Evolutionary conservation across 2,113 vertebrate genomes (phyloP), one percentile per base, ranked within the genome.

Genomic region (Butorides virescens): DNA sequence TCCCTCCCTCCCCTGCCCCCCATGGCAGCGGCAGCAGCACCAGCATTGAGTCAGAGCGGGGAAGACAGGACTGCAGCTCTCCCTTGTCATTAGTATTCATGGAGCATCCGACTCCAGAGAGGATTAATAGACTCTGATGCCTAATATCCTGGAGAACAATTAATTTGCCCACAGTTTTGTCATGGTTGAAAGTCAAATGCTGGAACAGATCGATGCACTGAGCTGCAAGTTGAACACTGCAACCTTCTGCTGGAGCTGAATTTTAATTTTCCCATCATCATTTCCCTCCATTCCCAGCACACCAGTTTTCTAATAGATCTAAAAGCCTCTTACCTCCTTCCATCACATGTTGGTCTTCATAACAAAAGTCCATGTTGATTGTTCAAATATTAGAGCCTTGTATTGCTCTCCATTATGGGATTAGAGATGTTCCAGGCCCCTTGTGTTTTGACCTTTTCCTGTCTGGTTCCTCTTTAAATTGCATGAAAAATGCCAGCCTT

Each of bases 131-230:
- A 99, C 98, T 99, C 99, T 99, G 99, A 99, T 99, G 99, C 99
- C 99, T 99, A 99, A 99, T 99, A 99, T 99, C 99, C 99, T 99
- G 99, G 99, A 99, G 99, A 99, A 99, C 99, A 99, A 99, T 99
- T 99, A 99, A 99, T 99, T 99, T 99, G 99, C 99, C 99, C 99
- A 99, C 99, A 99, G 99, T 99, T 99, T 99, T 99, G 99, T 99
- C 99, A 99, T 99, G 99, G 99, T 99, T 99, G 99, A 99, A 99
- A 99, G 99, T 99, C 99, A 99, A 99, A 99, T 99, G 99, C 99
- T 99, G 99, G 99, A 99, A 99, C 99, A 99, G 99, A 99, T 99
- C 99, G 99, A 99, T 99, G 99, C 98, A 98, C 98, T 97, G 98
- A 98, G 97, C 98, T 98, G 98, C 98, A 98, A 98, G 98, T 98